These are phyloP conservation scores for Agriopis leucophaearia DNA, from an alignment of 2,888 invertebrate genomes.

Conservation along the genomic window DNA sequence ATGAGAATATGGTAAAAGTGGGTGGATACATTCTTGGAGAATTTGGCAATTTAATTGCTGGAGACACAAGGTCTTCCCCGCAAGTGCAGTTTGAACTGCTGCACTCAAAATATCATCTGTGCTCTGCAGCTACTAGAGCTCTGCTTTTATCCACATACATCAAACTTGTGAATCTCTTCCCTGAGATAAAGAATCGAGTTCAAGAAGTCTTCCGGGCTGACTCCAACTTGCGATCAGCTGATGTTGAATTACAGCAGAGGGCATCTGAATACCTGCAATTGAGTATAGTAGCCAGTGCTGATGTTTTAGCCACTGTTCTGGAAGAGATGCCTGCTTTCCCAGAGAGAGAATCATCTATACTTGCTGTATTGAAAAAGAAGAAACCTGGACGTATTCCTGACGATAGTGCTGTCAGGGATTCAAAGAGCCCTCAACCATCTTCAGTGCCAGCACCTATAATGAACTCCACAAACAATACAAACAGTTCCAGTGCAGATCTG, in stretches of 20 bases:
- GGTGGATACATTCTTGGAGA: slow-evolving; percentile 99
- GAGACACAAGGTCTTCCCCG: slow-evolving; percentile 98
- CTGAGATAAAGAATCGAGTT: slow-evolving; percentile 98
- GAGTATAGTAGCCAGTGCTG: slow-evolving; percentile 97
- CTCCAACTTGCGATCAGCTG: slow-evolving; percentile 98
- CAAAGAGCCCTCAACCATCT: slow-evolving; percentile 90
- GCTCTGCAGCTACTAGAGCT: slow-evolving; percentile 98
- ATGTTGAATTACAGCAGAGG: slow-evolving; percentile 99
- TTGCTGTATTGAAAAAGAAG: slow-evolving; percentile 99
- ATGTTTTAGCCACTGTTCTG: slow-evolving; percentile 98
- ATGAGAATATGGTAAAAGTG: slow-evolving; percentile 99
- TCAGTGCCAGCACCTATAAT: slow-evolving; percentile 79
- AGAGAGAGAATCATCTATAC: slow-evolving; percentile 98
- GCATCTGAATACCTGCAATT: slow-evolving; percentile 99
- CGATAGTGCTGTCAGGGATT: slow-evolving; percentile 89
- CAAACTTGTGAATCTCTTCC: slow-evolving; percentile 99
- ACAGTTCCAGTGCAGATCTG: slow-evolving; percentile 91
- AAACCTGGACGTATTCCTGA: slow-evolving; percentile 98
- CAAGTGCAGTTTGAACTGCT: slow-evolving; percentile 98
- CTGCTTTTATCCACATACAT: slow-evolving; percentile 98
- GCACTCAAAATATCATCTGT: slow-evolving; percentile 99
- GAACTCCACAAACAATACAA: slow-evolving; percentile 79
- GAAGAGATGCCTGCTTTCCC: slow-evolving; percentile 99
- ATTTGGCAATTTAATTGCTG: slow-evolving; percentile 99
- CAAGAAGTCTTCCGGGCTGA: slow-evolving; percentile 98